phyloP scores from a whole-genome alignment of 2,888 invertebrate genomes.

The Ypsolopha scabrella region DNA sequence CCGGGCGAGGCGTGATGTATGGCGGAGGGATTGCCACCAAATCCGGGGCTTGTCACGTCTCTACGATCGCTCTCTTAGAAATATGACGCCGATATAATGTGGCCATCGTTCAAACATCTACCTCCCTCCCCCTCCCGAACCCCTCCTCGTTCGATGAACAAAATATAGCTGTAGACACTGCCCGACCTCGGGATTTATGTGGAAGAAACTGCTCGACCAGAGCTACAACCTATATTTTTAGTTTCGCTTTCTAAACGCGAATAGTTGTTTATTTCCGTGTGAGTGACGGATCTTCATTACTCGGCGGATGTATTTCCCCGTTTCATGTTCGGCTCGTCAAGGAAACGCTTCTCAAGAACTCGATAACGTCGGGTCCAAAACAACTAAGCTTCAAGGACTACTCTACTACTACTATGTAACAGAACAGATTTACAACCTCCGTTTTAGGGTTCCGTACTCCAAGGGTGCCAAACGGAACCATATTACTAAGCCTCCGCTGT shows the following conservation, averaged over 20 bases:
- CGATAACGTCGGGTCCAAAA: no score
- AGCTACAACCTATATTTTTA: neutral
- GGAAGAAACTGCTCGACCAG: neutral
- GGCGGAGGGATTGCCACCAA: slow-evolving; percentile 15
- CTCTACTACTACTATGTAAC: no score
- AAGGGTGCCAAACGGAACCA: no score
- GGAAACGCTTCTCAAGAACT: no score
- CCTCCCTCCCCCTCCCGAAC: no score
- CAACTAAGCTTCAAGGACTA: no score
- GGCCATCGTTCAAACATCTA: slow-evolving; percentile 47
- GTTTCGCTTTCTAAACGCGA: neutral
- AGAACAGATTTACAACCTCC: no score
- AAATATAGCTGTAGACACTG: slow-evolving; percentile 51
- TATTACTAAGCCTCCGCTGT: no score
- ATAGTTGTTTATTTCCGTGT: neutral
- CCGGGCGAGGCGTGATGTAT: slow-evolving; percentile 21
- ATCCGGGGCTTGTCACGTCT: slow-evolving; percentile 39
- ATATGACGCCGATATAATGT: slow-evolving; percentile 55
- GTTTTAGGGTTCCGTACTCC: no score
- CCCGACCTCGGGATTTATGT: slow-evolving; percentile 7
- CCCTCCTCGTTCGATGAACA: slow-evolving; percentile 36
- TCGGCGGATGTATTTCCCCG: no score
- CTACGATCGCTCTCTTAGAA: slow-evolving; percentile 47
- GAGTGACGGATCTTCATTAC: neutral
- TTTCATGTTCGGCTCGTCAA: no score